Conservation (phyloP, 2,797 vertebrate species). For the Neoniphon sammara region DNA sequence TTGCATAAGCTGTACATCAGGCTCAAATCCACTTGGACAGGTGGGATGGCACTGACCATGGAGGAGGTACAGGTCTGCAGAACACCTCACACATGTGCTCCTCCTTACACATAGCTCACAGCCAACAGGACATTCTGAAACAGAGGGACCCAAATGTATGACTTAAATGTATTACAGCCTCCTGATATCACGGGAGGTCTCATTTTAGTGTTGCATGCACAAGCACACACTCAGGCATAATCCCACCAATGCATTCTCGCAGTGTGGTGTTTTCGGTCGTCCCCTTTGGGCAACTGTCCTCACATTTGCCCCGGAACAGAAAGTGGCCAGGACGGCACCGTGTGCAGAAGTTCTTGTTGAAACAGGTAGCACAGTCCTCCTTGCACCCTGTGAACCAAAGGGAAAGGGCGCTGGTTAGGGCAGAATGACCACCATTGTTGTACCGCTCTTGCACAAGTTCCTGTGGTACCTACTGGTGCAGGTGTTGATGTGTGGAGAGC, state of each 20-base stretch:
- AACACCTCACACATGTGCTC: conserved; percentile 89
- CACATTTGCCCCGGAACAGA: conserved; percentile 71
- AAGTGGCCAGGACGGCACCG: conserved; percentile 68
- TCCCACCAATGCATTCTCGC: conserved; percentile 72
- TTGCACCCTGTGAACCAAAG: conserved; percentile 65
- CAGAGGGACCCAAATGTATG: conserved; percentile 27
- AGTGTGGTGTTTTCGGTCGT: conserved; percentile 50
- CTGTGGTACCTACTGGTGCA: conserved; percentile 87
- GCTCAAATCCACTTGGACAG: conserved; percentile 86
- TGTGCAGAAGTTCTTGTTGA: conserved; percentile 76
- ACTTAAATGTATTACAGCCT: neutral
- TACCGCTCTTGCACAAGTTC: neutral
- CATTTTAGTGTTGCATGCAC: neutral
- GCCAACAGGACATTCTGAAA: conserved; percentile 89
- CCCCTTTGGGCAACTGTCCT: conserved; percentile 66
- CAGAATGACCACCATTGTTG: neutral
- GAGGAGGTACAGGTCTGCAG: conserved; percentile 86
- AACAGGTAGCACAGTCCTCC: conserved; percentile 71
- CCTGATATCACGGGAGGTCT: neutral
- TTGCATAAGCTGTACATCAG: conserved; percentile 88
- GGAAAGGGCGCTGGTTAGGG: conserved; percentile 9
- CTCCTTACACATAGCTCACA: conserved; percentile 89
- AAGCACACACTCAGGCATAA: neutral
- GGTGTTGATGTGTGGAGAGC: conserved; percentile 89
- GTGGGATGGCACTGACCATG: conserved; percentile 88